Base-by-base conservation (phyloP, 2,113 vertebrate genomes). In the Odontesthes bonariensis region DNA sequence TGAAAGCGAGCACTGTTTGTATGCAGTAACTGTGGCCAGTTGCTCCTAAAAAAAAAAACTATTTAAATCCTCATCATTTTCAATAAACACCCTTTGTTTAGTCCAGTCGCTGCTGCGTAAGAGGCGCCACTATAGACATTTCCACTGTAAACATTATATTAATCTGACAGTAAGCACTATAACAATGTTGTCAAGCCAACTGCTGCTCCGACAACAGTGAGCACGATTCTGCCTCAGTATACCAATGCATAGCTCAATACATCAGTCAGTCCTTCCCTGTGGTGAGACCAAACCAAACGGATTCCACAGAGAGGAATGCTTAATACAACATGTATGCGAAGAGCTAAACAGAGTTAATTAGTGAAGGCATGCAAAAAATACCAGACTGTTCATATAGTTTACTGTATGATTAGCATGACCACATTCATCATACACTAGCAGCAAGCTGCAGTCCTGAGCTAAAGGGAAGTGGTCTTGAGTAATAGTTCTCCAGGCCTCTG, bases 21-120 rank as follows among this genome's bases (percentile, higher is more conserved):
- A 51, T 53, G 35, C 17, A 23, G 3, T 19, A 53, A 72, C 40
- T 79, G 23, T 22, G 52, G 44, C 38, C n/a, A 60, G 10, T 52
- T 31, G 51, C n/a, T 69, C 53, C 55, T 38, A 38, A 6, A 6
- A 35, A 53, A 70, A 49, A 59, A 49, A 60, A 32, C 49, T 67
- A 67, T 70, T 55, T 55, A 70, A 52, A 69, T 57, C 65, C 52
- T 75, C n/a, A 35, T 6, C 61, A 53, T n/a, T 78, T 51, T 47
- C 52, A 59, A 84, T 74, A 81, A 79, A 87, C 77, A 52, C 16
- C 60, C 66, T 83, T 86, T 85, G 74, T 88, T 87, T 74, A 33
- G 44, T 80, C 14, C 14, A 42, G 73, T 60, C 35, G 23, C 46
- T 49, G 57, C 38, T 73, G 64, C 70, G 55, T 84, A 78, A 81